Evolutionary conservation across 2,888 invertebrate species (phyloP).

Genomic region (Vanessa cardui): DNA sequence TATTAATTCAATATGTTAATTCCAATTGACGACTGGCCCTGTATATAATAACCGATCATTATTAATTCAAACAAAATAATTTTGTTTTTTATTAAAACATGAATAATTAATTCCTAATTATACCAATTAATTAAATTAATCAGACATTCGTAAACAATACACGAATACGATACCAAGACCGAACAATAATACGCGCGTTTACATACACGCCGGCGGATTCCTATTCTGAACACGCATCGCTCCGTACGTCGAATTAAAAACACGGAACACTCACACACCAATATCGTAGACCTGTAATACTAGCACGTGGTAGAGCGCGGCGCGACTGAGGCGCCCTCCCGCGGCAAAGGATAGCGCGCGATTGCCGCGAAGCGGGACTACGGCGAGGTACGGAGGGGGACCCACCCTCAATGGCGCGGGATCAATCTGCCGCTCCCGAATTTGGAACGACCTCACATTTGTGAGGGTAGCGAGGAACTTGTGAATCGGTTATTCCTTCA

Average conservation of each 20-base stretch:
- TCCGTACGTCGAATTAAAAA: conserved; percentile 62
- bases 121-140: conserved; percentile 19
- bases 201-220: conserved; percentile 64
- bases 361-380: conserved; percentile 61
- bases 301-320: conserved; percentile 53
- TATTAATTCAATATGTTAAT: conserved; percentile 32
- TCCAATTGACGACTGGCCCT: conserved; percentile 28
- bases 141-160: conserved; percentile 60
- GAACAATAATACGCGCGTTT: conserved; percentile 70
- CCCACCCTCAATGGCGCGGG: conserved; percentile 65
- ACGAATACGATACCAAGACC: conserved; percentile 65
- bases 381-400: conserved; percentile 65
- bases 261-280: conserved; percentile 72
- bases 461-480: conserved; percentile 43
- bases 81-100: not conserved
- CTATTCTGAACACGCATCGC: conserved; percentile 73
- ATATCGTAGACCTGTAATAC: conserved; percentile 48
- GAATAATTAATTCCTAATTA: not conserved
- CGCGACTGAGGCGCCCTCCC: conserved; percentile 71
- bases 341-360: conserved; percentile 78
- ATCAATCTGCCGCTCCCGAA: conserved; percentile 63
- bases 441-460: conserved; percentile 51
- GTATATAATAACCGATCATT: conserved; percentile 9
- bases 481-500: conserved; percentile 33
- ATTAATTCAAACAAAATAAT: conserved; percentile 7